These are phyloP conservation scores for Drosophila subpulchrella DNA, from an alignment of 1,140 invertebrate genomes.

Conservation along the genomic window DNA sequence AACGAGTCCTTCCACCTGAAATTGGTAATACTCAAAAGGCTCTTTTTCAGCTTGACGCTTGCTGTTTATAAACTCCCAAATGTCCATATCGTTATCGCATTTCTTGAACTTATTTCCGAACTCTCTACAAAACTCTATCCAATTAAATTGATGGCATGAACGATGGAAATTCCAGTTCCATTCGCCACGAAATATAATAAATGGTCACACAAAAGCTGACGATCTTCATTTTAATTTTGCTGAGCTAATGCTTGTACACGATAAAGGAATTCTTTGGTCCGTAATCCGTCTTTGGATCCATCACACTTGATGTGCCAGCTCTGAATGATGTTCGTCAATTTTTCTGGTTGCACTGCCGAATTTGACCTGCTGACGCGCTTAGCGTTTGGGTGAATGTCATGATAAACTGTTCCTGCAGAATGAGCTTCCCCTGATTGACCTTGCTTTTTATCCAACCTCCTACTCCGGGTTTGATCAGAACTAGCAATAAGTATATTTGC, in stretches of 20 bases:
- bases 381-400: neutral
- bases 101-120: conserved; percentile 7
- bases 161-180: neutral
- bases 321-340: neutral
- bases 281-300: neutral
- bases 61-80: conserved; percentile 7
- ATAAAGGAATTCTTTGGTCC: neutral
- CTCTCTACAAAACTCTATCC: conserved; percentile 6
- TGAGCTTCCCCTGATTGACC: neutral
- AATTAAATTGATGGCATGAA: too few relatives aligned
- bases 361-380: neutral
- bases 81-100: conserved; percentile 5
- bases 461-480: neutral
- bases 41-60: conserved; percentile 1
- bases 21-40: conserved; percentile 3
- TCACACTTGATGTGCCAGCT: neutral
- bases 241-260: neutral
- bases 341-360: neutral
- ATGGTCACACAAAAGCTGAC: neutral
- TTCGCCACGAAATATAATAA: neutral
- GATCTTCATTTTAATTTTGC: neutral
- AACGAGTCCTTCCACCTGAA: conserved; percentile 8
- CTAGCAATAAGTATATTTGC: neutral
- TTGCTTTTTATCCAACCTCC: neutral
- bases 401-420: neutral